Conservation (phyloP, 2,888 invertebrate genomes). For the Coecobrya sp. region DNA sequence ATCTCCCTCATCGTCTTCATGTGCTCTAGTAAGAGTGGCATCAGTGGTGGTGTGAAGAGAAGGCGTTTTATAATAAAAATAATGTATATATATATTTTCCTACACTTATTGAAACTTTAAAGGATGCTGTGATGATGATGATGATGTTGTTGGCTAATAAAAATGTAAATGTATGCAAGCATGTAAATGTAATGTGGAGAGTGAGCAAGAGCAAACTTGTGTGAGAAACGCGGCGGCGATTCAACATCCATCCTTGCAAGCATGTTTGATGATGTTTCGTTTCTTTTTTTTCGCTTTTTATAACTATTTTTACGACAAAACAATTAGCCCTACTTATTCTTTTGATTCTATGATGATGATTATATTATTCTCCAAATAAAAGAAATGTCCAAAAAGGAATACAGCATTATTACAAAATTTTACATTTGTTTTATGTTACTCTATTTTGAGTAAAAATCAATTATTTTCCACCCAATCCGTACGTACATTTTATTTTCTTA, state of each 20-base stretch:
- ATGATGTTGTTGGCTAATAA: constrained; percentile 24
- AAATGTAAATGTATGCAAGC: constrained; percentile 53
- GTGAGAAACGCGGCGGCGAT: constrained; percentile 1
- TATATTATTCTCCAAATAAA: constrained; percentile 13
- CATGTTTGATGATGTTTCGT: neutral
- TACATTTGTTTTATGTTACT: neutral
- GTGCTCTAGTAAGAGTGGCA: neutral
- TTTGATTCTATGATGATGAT: too few species aligned
- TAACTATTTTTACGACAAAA: constrained; percentile 63
- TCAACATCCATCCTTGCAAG: neutral
- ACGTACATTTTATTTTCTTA: neutral
- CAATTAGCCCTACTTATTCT: constrained; percentile 62
- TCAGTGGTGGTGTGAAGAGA: constrained; percentile 50
- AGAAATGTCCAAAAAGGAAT: constrained; percentile 12
- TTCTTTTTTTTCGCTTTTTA: neutral
- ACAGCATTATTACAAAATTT: neutral
- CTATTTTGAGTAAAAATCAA: constrained; percentile 26
- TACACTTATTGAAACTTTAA: neutral
- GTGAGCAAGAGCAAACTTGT: constrained; percentile 10
- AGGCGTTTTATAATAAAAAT: constrained; percentile 28
- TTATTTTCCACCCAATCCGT: constrained; percentile 26
- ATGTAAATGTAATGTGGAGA: constrained; percentile 14
- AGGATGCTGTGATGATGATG: too few species aligned
- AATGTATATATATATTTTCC: neutral
- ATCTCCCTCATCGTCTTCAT: neutral